phyloP scores from a whole-genome alignment of 2,797 vertebrate genomes.

The Periparus ater region DNA sequence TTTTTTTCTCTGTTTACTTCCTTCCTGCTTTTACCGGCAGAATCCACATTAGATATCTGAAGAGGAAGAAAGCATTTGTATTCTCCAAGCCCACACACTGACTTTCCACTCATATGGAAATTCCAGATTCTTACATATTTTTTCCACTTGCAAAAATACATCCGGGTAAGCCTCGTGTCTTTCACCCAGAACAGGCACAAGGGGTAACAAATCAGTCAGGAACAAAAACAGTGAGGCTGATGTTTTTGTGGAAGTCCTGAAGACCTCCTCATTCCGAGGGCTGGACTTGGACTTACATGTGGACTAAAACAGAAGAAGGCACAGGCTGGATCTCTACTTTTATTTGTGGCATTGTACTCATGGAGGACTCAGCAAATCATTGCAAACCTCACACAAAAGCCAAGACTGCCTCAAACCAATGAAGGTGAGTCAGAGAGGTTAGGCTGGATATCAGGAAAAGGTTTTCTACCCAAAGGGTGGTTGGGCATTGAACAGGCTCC shows the following conservation, averaged over 20 bases:
- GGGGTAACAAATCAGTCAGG: background rate
- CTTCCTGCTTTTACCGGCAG: constrained; percentile 22
- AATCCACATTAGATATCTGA: background rate
- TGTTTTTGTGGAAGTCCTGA: background rate
- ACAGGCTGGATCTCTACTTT: background rate
- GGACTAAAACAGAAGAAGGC: background rate
- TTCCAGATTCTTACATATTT: background rate
- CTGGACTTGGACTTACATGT: background rate
- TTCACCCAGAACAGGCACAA: background rate
- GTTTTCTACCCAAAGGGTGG: background rate
- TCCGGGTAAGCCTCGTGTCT: background rate
- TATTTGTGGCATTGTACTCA: background rate
- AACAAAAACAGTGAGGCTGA: background rate
- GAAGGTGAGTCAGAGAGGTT: background rate
- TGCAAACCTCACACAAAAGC: background rate
- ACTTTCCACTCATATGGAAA: background rate
- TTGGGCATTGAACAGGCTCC: background rate
- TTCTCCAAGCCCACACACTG: background rate
- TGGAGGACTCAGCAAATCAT: background rate
- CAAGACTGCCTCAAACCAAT: background rate
- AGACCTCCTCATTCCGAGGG: background rate
- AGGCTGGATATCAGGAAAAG: background rate
- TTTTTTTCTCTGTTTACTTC: constrained; percentile 10
- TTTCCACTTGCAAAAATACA: background rate
- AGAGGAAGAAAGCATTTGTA: background rate